Evolutionary conservation across 2,888 invertebrate species (phyloP), one percentile per base, ranked within the genome.

Genomic region (Pimpla rufipes): DNA sequence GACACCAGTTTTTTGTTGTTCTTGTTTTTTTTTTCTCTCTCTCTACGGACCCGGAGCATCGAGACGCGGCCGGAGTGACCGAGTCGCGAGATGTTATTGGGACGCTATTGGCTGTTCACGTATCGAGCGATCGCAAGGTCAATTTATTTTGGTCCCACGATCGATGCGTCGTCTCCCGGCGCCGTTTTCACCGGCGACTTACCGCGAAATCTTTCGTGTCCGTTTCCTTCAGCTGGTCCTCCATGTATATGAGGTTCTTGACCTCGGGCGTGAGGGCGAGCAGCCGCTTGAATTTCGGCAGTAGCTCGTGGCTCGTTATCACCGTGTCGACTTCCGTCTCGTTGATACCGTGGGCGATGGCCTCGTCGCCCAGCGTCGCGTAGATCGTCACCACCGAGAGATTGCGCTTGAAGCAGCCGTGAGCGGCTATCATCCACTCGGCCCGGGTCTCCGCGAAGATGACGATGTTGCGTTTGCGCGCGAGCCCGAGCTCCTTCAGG

Each of bases 341-440:
- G 93, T 98, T 98, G 91, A 99, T 97, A 88, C 99, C 99, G 94
- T 99, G 99, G 6, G 97, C 96, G 84, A 99, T 97, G 1, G 99
- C 99, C 7, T 99, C 99, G 91, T 99, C 98, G 45, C 99, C 99
- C 13, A 99, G 95, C 0, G 99, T 99, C 1, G 99, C 98, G 93
- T 99, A 99, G 88, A 99, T 97, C 0, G 99, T 99, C 2, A 99
- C 99, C 91, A 99, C 97, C 95, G 94, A 85, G 89, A 94, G 85
- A 85, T 97, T 98, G 94, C 97, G 97, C 93, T 98, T 98, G 94
- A 99, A 98, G 93, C 98, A 97, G 74, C 98, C 99, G 91, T 99
- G 98, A 0, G 99, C 98, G 0, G 98, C 97, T 68, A 99, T 95
- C 96, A 99, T 97, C 99, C 99, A 99, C 94, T 99, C 99, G 66